A percentile compares a stretch with the other conserved stretches of the same genome.
Conservation (phyloP, 1,140 invertebrate genomes). For the Polypedilum vanderplanki region DNA sequence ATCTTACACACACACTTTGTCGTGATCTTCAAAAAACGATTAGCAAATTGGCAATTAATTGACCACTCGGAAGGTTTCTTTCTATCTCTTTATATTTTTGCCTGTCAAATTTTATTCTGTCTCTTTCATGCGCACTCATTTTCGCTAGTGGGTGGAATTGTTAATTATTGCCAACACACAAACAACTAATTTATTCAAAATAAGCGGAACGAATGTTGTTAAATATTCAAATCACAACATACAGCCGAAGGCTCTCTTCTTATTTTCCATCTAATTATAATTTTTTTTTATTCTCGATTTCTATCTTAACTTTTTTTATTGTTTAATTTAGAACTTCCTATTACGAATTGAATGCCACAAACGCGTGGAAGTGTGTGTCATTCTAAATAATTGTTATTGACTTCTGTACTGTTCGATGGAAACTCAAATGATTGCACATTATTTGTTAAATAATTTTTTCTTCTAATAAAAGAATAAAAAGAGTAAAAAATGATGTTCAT, state of each 20-base stretch:
- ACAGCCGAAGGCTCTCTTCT: not conserved
- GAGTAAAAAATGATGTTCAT: too few species aligned
- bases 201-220: conserved; percentile 9
- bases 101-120: too few species aligned
- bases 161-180: conserved; percentile 18
- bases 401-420: not conserved
- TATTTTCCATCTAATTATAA: not conserved
- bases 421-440: not conserved
- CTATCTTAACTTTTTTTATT: not conserved
- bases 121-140: too few species aligned
- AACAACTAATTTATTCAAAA: conserved; percentile 15
- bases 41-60: conserved; percentile 19
- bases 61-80: conserved; percentile 2
- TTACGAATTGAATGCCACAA: not conserved
- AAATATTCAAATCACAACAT: conserved; percentile 7
- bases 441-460: not conserved
- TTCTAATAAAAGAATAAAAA: too few species aligned
- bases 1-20: not conserved
- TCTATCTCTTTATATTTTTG: not conserved
- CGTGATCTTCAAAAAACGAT: not conserved
- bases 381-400: conserved; percentile 8
- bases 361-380: not conserved
- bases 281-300: not conserved
- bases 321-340: not conserved
- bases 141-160: not conserved